Evolutionary conservation across 2,113 vertebrate species (phyloP).

Genomic region (Pongo pygmaeus): DNA sequence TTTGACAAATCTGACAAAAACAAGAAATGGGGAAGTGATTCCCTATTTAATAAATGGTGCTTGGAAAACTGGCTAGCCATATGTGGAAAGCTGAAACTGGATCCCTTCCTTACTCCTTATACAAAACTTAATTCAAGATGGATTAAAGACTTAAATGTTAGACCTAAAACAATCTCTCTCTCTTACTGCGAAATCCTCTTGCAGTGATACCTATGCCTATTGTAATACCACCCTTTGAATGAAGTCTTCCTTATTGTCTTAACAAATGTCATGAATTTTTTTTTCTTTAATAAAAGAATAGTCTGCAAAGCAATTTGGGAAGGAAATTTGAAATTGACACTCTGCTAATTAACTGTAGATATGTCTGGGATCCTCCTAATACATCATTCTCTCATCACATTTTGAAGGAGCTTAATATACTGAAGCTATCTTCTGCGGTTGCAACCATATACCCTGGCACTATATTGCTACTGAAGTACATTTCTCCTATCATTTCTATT

Average conservation of each 20-base stretch:
- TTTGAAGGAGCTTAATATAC: neutral
- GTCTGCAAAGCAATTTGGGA: neutral
- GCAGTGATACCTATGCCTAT: neutral
- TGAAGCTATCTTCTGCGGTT: neutral
- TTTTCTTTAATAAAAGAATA: neutral
- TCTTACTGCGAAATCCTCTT: too few species aligned
- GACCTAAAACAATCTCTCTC: too few species aligned
- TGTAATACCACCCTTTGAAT: neutral
- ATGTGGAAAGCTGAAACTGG: too few species aligned
- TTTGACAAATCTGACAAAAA: too few species aligned
- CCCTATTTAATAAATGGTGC: too few species aligned
- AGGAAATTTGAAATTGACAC: neutral
- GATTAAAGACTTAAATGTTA: too few species aligned
- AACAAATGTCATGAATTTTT: neutral
- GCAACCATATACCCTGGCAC: neutral
- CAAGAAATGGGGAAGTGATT: too few species aligned
- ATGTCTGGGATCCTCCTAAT: neutral
- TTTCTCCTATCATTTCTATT: neutral
- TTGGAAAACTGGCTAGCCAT: too few species aligned
- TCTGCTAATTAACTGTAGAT: neutral
- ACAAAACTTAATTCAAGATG: too few species aligned
- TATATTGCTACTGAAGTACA: neutral
- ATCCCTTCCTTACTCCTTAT: too few species aligned
- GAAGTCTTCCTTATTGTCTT: neutral
- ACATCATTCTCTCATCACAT: neutral